Conservation (phyloP, 2,888 invertebrate genomes). For the Drosophila paracracens region DNA sequence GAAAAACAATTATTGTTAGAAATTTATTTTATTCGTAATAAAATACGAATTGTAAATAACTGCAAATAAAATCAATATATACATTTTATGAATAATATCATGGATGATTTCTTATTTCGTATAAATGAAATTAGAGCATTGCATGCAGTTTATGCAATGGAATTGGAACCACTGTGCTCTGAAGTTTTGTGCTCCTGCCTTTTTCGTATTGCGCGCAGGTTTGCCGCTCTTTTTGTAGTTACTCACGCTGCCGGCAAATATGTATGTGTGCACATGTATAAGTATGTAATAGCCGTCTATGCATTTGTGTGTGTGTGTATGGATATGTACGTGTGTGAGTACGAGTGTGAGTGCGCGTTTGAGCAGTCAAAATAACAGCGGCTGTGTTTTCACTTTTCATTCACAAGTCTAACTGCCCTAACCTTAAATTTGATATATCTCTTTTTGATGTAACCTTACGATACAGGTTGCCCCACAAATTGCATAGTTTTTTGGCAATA, state of each 20-base stretch:
- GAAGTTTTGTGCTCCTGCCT: conserved; percentile 48
- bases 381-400: conserved; percentile 73
- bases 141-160: not conserved
- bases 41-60: not conserved
- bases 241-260: conserved; percentile 51
- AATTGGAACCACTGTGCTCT: conserved; percentile 27
- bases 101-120: not conserved
- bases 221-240: conserved; percentile 72
- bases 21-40: not conserved
- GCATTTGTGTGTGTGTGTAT: conserved; percentile 5
- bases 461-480: not conserved
- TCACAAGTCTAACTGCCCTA: conserved; percentile 38
- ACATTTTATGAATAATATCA: not conserved
- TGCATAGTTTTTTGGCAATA: not conserved
- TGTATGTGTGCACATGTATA: conserved; percentile 10
- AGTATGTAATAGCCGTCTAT: conserved; percentile 4
- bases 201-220: conserved; percentile 66
- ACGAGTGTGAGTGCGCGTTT: conserved; percentile 40
- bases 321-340: not conserved
- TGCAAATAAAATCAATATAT: not conserved
- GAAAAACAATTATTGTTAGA: not conserved
- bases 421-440: conserved; percentile 33
- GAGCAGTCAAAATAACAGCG: conserved; percentile 67
- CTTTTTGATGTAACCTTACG: not conserved
- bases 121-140: not conserved